Evolutionary conservation across 2,888 invertebrate genomes (phyloP).

Genomic region (Meloe dianella): DNA sequence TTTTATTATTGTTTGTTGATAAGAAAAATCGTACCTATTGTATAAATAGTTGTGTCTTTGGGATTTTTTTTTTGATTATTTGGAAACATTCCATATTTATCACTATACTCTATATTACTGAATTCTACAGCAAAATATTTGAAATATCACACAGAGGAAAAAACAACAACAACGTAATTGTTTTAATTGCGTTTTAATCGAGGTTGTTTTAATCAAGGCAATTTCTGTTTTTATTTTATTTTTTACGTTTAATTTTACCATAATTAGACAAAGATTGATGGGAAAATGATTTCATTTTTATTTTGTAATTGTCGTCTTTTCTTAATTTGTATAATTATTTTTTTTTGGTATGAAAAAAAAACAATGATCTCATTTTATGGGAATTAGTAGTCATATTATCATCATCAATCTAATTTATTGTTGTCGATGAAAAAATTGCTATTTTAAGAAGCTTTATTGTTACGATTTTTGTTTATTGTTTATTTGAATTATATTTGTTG

Average conservation of each 20-base stretch:
- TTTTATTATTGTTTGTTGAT: no score
- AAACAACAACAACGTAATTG: not conserved
- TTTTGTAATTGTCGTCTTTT: not conserved
- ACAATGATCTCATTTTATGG: not conserved
- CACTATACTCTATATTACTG: not conserved
- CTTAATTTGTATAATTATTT: not conserved
- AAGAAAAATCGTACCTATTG: not conserved
- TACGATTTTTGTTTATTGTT: not conserved
- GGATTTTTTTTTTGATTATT: not conserved
- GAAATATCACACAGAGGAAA: no score
- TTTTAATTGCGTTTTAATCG: not conserved
- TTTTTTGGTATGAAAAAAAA: not conserved
- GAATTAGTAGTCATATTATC: not conserved
- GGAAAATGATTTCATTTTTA: not conserved
- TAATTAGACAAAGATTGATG: not conserved
- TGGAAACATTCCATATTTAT: slow-evolving; percentile 7
- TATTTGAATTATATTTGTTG: not conserved
- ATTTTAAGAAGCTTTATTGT: no score
- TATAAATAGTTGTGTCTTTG: not conserved
- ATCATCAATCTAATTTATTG: not conserved
- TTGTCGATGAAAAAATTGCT: no score
- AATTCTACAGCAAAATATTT: not conserved
- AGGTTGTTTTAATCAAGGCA: not conserved
- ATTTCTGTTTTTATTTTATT: not conserved
- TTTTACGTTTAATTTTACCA: not conserved